Percentiles rank a stretch among this genome's conserved stretches.
These are phyloP conservation scores for Dryas iulia DNA, from an alignment of 1,140 invertebrate genomes.

Conservation along the genomic window DNA sequence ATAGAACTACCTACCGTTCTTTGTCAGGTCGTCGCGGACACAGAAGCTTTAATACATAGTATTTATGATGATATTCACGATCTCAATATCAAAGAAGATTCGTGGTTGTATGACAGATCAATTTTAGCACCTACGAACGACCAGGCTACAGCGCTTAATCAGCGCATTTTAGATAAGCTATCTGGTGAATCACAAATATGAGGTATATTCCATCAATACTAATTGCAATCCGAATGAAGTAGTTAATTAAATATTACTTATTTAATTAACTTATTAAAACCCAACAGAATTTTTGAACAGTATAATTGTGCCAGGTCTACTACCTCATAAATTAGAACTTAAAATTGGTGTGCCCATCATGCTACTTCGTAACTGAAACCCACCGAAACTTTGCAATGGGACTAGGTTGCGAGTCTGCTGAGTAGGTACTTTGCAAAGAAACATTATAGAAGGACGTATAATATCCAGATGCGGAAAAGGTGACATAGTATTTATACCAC, in stretches of 20 bases:
- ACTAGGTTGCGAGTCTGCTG: conserved; percentile 8
- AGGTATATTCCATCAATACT: conserved; percentile 11
- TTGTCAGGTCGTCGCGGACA: no score
- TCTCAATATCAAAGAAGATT: conserved; percentile 6
- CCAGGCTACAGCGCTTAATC: conserved; percentile 12
- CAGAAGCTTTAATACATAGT: no score
- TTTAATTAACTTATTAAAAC: no score
- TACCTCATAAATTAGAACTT: no score
- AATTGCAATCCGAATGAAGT: conserved; percentile 5
- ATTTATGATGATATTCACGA: no score
- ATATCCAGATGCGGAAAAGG: conserved; percentile 15
- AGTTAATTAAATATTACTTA: no score
- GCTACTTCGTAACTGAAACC: no score
- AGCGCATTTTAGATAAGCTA: conserved; percentile 11
- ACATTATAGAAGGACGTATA: conserved; percentile 10
- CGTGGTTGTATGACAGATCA: conserved; percentile 10
- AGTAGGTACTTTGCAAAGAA: no score
- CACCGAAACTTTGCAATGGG: background rate
- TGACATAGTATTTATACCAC: conserved; percentile 13
- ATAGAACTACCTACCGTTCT: no score
- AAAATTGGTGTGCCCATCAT: no score
- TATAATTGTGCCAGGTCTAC: no score
- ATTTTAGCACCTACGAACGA: conserved; percentile 18
- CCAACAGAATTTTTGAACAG: conserved; percentile 32
- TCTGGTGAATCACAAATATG: conserved; percentile 15